Conservation (phyloP, 2,888 invertebrate species). For the Myathropa florea region DNA sequence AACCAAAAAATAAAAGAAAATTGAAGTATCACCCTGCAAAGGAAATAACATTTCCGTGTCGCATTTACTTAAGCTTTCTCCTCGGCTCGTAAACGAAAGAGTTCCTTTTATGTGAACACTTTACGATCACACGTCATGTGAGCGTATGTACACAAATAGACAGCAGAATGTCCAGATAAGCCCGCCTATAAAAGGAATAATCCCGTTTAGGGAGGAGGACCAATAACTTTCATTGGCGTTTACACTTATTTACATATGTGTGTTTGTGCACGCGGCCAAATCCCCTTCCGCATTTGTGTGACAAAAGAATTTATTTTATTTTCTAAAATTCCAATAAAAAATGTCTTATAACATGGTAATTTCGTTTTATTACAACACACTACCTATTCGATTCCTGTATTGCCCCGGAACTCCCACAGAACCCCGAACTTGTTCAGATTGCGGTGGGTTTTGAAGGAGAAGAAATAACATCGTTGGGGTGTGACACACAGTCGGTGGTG, state of each 20-base stretch:
- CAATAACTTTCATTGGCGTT: slow-evolving; percentile 5
- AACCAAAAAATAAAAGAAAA: background rate
- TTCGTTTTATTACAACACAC: slow-evolving; percentile 11
- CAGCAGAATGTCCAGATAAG: slow-evolving; percentile 8
- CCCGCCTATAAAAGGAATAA: background rate
- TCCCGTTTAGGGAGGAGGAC: background rate
- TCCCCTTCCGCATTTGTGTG: background rate
- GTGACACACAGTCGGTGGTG: slow-evolving; percentile 7
- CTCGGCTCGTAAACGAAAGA: background rate
- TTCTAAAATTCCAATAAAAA: slow-evolving; percentile 15
- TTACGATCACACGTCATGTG: background rate
- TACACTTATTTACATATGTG: background rate
- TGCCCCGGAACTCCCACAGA: background rate
- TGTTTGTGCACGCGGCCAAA: background rate
- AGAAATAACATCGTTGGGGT: slow-evolving; percentile 19
- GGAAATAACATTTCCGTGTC: background rate
- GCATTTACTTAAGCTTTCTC: background rate
- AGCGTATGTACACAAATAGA: background rate
- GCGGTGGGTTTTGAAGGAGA: background rate
- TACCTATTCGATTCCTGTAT: background rate
- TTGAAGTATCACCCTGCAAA: background rate
- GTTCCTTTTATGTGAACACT: background rate
- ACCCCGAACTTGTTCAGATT: slow-evolving; percentile 5
- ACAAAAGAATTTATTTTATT: background rate
- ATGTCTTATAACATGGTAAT: slow-evolving; percentile 4